These are phyloP conservation scores for Reinhardtius hippoglossoides DNA, from an alignment of 2,113 vertebrate genomes.

Conservation along the genomic window DNA sequence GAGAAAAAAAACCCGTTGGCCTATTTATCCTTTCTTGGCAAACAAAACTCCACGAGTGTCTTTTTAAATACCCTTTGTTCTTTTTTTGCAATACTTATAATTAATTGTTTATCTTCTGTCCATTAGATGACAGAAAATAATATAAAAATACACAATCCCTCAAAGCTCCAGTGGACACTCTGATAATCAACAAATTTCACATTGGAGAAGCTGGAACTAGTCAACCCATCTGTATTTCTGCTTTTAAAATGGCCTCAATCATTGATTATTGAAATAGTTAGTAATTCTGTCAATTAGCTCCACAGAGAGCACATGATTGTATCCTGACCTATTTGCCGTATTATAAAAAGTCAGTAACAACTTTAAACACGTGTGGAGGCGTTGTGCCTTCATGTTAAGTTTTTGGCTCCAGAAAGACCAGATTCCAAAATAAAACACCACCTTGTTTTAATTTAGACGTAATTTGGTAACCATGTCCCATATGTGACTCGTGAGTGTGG, in stretches of 20 bases:
- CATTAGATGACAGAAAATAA: too few relatives aligned
- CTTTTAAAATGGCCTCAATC: neutral
- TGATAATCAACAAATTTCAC: neutral
- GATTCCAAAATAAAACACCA: constrained; percentile 15
- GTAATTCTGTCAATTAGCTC: neutral
- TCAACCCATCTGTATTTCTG: neutral
- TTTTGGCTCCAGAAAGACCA: neutral
- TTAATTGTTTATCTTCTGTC: too few relatives aligned
- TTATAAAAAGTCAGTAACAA: neutral
- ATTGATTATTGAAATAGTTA: neutral
- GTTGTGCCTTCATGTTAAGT: neutral
- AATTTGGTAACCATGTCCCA: constrained; percentile 41
- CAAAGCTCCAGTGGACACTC: neutral
- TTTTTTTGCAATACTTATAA: too few relatives aligned
- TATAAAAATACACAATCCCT: too few relatives aligned
- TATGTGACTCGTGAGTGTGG: constrained; percentile 43
- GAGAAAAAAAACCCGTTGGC: neutral
- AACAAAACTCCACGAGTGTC: neutral
- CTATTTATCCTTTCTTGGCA: neutral
- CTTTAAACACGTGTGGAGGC: neutral
- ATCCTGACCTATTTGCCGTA: neutral
- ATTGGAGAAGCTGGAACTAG: neutral
- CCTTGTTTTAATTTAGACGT: constrained; percentile 28
- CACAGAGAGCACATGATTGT: neutral
- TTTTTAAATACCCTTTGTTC: too few relatives aligned